Evolutionary conservation across 2,797 vertebrate genomes (phyloP).

Genomic region (Dryobates pubescens): DNA sequence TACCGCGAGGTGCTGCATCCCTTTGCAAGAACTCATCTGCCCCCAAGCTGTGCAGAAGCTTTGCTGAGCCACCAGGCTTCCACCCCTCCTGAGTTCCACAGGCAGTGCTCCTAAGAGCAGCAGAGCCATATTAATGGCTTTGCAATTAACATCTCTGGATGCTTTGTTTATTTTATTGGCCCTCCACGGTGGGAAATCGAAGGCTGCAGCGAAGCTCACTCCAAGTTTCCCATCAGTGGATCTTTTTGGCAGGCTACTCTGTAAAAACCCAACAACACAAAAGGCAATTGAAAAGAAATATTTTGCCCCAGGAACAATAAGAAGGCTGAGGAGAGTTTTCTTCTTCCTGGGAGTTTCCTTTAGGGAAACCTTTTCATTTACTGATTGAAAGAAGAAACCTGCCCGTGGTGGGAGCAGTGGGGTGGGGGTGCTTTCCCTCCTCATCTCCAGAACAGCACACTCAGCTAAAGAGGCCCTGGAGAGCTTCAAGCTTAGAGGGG

Average conservation of each 20-base stretch:
- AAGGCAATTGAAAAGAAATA: constrained; percentile 22
- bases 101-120: not conserved
- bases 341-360: constrained; percentile 43
- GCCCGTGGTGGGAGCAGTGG: constrained; percentile 37
- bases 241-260: not conserved
- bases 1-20: accelerated
- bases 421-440: not conserved
- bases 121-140: constrained; percentile 37
- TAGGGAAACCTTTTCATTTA: constrained; percentile 47
- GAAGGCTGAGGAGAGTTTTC: not conserved
- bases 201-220: not conserved
- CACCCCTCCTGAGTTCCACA: not conserved
- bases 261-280: not conserved
- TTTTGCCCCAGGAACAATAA: constrained; percentile 44
- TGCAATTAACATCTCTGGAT: constrained; percentile 5
- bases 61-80: not conserved
- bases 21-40: not conserved
- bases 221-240: not conserved
- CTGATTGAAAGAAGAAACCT: constrained; percentile 38
- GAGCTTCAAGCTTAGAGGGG: not conserved
- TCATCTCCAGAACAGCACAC: constrained; percentile 9
- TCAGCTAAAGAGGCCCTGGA: not conserved
- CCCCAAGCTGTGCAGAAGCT: not conserved
- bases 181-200: not conserved
- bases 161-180: not conserved